These are phyloP conservation scores for Paraescarpia echinospica DNA, from an alignment of 1,140 invertebrate species.

Conservation along the genomic window DNA sequence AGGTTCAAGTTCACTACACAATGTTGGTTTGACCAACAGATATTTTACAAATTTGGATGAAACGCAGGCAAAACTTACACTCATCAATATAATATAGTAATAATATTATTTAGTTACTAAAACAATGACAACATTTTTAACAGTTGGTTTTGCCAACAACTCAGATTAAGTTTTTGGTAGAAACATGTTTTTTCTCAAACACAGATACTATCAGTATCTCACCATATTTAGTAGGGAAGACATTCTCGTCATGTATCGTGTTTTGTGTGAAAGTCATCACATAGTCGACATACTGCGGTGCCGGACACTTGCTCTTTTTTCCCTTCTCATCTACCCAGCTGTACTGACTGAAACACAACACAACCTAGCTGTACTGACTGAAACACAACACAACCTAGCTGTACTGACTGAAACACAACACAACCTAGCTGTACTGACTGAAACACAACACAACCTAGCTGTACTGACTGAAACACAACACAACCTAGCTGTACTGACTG, in stretches of 20 bases:
- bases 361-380: too few species aligned
- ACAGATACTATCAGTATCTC: conserved; percentile 47
- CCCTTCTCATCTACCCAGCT: conserved; percentile 98
- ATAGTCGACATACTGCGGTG: conserved; percentile 97
- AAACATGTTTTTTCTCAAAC: too few species aligned
- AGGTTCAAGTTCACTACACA: too few species aligned
- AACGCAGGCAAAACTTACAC: too few species aligned
- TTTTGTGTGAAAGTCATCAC: conserved; percentile 98
- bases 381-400: conserved; percentile 86
- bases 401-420: conserved; percentile 74
- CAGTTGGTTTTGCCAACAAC: too few species aligned
- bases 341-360: conserved; percentile 74
- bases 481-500: neutral
- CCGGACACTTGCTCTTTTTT: conserved; percentile 93
- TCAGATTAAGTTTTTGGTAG: too few species aligned
- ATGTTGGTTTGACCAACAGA: too few species aligned
- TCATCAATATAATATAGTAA: too few species aligned
- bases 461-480: neutral
- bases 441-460: neutral
- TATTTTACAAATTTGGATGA: too few species aligned
- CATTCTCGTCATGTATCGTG: conserved; percentile 92
- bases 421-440: neutral
- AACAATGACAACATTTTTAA: too few species aligned
- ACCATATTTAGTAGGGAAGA: conserved; percentile 99
- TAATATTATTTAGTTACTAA: too few species aligned